These are phyloP conservation scores for Cherax quadricarinatus DNA, from an alignment of 1,140 invertebrate genomes.

Conservation along the genomic window DNA sequence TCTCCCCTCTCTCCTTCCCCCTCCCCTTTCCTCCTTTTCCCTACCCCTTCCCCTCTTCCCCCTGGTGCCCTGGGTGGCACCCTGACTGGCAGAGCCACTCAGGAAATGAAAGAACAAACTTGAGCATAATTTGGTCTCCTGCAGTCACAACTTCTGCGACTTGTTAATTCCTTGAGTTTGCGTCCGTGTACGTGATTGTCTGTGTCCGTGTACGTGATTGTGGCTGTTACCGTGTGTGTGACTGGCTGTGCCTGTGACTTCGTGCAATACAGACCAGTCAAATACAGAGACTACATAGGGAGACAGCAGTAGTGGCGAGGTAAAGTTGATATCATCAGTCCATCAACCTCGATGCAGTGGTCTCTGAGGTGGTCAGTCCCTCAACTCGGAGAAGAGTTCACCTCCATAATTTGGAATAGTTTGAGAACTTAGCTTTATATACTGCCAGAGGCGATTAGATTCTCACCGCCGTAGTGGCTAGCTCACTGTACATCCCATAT, in stretches of 20 bases:
- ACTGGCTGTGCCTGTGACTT: background rate
- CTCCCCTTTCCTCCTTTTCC: background rate
- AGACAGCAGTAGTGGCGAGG: background rate
- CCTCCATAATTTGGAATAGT: no score
- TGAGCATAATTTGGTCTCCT: constrained; percentile 21
- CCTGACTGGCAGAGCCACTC: background rate
- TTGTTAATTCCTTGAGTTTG: background rate
- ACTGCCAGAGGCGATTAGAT: no score
- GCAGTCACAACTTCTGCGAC: background rate
- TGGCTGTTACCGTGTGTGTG: no score
- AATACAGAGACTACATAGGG: no score
- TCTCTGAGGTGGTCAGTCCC: no score
- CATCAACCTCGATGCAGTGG: no score
- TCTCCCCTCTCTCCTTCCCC: background rate
- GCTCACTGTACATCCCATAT: no score
- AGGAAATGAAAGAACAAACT: constrained; percentile 14
- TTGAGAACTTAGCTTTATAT: no score
- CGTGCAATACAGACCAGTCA: no score
- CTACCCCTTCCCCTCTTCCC: background rate
- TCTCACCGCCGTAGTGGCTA: no score
- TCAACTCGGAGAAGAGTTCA: no score
- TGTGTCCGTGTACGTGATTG: background rate
- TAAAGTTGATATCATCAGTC: no score
- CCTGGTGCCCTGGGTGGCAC: background rate
- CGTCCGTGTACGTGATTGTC: background rate